Evolutionary conservation across 2,888 invertebrate species (phyloP).

Genomic region (Diaphora mendica): DNA sequence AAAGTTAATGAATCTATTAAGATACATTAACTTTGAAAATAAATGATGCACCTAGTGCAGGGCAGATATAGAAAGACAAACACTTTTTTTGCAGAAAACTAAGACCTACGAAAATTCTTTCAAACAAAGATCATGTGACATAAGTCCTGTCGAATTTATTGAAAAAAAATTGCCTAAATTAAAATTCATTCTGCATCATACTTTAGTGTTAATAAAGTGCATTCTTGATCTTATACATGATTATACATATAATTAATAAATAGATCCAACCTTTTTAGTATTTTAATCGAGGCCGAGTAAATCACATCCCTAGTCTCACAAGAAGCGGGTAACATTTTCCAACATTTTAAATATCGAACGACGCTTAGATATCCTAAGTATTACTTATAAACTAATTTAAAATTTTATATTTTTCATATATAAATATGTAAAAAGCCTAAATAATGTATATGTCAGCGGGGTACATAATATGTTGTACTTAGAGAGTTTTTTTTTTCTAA

Average conservation of each 20-base stretch:
- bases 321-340: conserved; percentile 60
- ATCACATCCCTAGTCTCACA: conserved; percentile 47
- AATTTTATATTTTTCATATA: conserved; percentile 64
- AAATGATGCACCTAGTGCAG: not conserved
- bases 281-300: conserved; percentile 34
- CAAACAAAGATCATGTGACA: not conserved
- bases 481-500: conserved; percentile 60
- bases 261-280: not conserved
- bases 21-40: no score
- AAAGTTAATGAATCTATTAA: no score
- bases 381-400: conserved; percentile 67
- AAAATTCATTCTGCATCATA: not conserved
- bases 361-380: conserved; percentile 65
- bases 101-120: no score
- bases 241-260: not conserved
- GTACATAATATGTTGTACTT: conserved; percentile 74
- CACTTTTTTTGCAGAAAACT: not conserved
- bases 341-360: conserved; percentile 53
- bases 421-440: conserved; percentile 79
- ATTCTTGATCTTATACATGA: not conserved
- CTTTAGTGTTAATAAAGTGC: not conserved
- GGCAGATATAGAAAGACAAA: not conserved
- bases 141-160: not conserved
- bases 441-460: conserved; percentile 69
- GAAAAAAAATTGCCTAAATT: not conserved